A percentile compares a stretch with the other conserved stretches of the same genome.
phyloP scores from a whole-genome alignment of 92 coral and sea anemone genomes.

The Galaxea fascicularis region DNA sequence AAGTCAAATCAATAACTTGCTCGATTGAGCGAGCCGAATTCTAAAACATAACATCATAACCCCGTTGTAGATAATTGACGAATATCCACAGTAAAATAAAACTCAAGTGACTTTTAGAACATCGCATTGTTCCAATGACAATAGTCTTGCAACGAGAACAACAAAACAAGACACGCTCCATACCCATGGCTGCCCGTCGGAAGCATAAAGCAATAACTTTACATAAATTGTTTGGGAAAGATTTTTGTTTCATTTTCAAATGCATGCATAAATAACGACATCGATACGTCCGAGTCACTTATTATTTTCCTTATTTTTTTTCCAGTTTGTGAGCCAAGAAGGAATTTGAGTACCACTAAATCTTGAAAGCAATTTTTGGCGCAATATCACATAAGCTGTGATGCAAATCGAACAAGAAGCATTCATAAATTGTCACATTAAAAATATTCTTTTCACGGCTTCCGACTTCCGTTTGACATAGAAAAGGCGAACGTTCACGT shows the following conservation, averaged over 20 bases:
- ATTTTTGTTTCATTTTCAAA: background rate
- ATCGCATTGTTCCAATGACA: constrained; percentile 12
- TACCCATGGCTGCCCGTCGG: constrained; percentile 14
- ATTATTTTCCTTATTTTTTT: background rate
- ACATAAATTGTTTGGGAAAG: background rate
- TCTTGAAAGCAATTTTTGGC: constrained; percentile 16
- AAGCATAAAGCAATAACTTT: constrained; percentile 9
- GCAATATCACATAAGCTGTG: background rate
- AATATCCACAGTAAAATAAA: background rate
- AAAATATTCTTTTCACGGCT: background rate
- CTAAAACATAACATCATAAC: background rate
- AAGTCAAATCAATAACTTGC: background rate
- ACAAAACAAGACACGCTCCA: constrained; percentile 22
- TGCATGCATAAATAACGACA: constrained; percentile 4
- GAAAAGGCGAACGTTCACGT: background rate
- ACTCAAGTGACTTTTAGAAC: background rate
- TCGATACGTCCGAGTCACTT: background rate
- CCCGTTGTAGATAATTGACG: background rate
- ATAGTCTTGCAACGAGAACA: background rate
- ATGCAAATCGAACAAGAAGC: background rate
- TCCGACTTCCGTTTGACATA: constrained; percentile 16
- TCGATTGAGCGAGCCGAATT: background rate
- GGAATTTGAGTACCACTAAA: constrained; percentile 37
- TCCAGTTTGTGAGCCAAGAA: background rate
- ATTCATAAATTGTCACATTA: background rate